Evolutionary conservation across 1,140 invertebrate species (phyloP).

Genomic region (Diorhabda elongata): DNA sequence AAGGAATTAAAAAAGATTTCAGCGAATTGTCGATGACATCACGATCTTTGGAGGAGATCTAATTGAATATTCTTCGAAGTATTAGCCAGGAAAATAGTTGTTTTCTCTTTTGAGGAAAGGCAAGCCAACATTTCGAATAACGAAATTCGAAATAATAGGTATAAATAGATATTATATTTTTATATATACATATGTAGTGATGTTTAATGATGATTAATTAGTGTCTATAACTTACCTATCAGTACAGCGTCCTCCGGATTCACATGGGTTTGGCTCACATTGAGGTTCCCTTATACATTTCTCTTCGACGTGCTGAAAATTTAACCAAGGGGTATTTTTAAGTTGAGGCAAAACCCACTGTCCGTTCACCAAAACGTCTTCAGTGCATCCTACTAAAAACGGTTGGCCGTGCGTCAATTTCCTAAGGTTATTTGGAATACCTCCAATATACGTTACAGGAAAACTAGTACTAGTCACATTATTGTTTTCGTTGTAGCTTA

Average conservation of each 20-base stretch:
- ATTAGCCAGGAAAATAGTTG: no score
- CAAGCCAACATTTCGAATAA: no score
- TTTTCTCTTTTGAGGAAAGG: no score
- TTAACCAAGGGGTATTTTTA: slow-evolving; percentile 27
- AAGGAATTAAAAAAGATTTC: no score
- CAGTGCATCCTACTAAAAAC: slow-evolving; percentile 85
- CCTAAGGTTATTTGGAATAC: slow-evolving; percentile 62
- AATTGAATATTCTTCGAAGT: no score
- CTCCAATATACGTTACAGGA: slow-evolving; percentile 74
- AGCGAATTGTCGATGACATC: no score
- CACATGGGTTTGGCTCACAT: slow-evolving; percentile 82
- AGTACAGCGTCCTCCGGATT: slow-evolving; percentile 78
- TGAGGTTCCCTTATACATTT: slow-evolving; percentile 76
- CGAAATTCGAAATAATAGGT: no score
- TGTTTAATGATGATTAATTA: no score
- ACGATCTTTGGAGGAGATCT: no score
- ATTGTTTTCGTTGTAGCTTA: slow-evolving; percentile 57
- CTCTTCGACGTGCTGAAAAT: slow-evolving; percentile 55
- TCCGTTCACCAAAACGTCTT: slow-evolving; percentile 83
- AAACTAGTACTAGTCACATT: slow-evolving; percentile 79
- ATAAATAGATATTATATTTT: no score
- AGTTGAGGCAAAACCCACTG: slow-evolving; percentile 59
- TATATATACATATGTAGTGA: no score
- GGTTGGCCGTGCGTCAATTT: slow-evolving; percentile 66
- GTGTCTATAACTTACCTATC: slow-evolving; percentile 67